Conservation (phyloP, 2,113 vertebrate species). For the Rostratula benghalensis region DNA sequence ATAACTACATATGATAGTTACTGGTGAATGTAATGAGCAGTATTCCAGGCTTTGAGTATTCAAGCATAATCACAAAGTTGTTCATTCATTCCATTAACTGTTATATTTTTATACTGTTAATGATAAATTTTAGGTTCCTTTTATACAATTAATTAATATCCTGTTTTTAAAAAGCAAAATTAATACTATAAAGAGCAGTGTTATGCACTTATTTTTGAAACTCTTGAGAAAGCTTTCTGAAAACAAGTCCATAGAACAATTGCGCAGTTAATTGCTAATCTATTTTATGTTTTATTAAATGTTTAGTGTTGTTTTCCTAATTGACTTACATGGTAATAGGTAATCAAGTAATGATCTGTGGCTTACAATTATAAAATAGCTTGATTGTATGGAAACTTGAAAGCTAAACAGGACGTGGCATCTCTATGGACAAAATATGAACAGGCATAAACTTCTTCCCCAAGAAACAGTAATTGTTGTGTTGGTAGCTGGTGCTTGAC, state of each 20-base stretch:
- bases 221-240: background rate
- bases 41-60: background rate
- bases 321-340: constrained; percentile 21
- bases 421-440: background rate
- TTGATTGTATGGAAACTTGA: background rate
- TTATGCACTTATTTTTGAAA: background rate
- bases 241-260: constrained; percentile 33
- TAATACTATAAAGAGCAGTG: background rate
- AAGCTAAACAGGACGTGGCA: background rate
- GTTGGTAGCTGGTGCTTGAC: background rate
- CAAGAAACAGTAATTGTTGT: background rate
- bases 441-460: background rate
- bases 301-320: constrained; percentile 16
- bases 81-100: background rate
- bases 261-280: constrained; percentile 3
- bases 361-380: background rate
- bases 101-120: background rate
- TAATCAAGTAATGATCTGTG: constrained; percentile 10
- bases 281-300: constrained; percentile 49
- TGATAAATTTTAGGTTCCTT: background rate
- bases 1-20: background rate
- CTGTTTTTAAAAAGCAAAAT: background rate
- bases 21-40: background rate
- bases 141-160: background rate
- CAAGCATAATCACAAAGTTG: background rate